phyloP scores from a whole-genome alignment of 2,888 invertebrate genomes.

The Chymomyza amoena region DNA sequence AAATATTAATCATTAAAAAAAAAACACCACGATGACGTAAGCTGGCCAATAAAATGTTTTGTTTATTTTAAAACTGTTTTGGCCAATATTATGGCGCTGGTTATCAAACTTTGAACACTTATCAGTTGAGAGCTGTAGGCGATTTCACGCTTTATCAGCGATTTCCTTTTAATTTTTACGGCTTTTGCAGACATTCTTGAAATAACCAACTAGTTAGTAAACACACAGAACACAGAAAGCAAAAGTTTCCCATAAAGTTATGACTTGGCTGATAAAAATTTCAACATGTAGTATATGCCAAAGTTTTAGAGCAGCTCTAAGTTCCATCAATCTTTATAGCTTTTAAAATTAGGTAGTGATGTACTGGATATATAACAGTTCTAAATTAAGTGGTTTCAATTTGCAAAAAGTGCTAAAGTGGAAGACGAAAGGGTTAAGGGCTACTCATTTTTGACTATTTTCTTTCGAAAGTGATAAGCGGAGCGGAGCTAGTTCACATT shows the following conservation, averaged over 20 bases:
- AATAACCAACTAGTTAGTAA: neutral
- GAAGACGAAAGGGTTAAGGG: too few relatives aligned
- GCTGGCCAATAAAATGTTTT: neutral
- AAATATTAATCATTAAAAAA: neutral
- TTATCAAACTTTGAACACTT: neutral
- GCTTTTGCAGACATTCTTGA: neutral
- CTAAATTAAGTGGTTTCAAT: too few relatives aligned
- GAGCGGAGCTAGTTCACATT: too few relatives aligned
- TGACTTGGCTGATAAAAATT: neutral
- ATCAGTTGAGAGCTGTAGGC: neutral
- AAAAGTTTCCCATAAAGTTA: neutral
- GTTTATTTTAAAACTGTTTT: neutral
- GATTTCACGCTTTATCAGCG: neutral
- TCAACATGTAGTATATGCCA: neutral
- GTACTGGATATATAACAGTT: too few relatives aligned
- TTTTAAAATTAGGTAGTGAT: too few relatives aligned
- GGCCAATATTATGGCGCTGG: neutral
- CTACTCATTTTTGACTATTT: too few relatives aligned
- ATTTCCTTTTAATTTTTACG: neutral
- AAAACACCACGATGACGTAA: neutral
- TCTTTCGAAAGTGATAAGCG: too few relatives aligned
- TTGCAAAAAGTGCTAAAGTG: too few relatives aligned
- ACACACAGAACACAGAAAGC: neutral
- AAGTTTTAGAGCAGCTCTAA: too few relatives aligned
- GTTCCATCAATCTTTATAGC: too few relatives aligned